Percentiles rank a stretch among this genome's conserved stretches.
phyloP scores from a whole-genome alignment of 2,113 vertebrate species.

The Rhadina sibilatrix region DNA sequence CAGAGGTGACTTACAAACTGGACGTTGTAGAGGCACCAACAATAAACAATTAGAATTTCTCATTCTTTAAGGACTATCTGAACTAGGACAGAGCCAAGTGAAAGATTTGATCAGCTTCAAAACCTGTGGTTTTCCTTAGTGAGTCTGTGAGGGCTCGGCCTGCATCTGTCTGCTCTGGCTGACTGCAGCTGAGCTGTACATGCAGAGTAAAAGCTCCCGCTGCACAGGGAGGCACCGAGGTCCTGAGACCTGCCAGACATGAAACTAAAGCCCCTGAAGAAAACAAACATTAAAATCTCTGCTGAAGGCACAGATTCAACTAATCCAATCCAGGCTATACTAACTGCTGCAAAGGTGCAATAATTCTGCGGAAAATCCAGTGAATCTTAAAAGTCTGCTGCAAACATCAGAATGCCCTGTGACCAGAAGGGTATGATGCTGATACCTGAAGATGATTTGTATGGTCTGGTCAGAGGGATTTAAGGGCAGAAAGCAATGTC shows the following conservation, averaged over 20 bases:
- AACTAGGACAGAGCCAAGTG: background rate
- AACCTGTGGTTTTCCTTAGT: accelerated
- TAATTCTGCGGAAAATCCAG: background rate
- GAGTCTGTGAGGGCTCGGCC: background rate
- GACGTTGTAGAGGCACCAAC: accelerated
- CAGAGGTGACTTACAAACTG: background rate
- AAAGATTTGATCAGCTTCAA: background rate
- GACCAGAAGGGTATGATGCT: background rate
- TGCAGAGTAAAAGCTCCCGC: background rate
- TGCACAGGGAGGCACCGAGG: background rate
- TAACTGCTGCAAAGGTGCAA: background rate
- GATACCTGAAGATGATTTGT: background rate
- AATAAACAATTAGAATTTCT: background rate
- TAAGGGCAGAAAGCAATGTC: background rate
- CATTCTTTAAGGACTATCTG: background rate
- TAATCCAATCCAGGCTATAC: background rate
- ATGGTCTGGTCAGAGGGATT: background rate
- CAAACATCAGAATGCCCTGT: background rate
- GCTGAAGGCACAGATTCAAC: background rate
- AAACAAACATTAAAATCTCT: background rate
- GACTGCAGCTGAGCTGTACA: accelerated
- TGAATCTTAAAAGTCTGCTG: background rate
- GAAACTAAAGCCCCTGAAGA: background rate
- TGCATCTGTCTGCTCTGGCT: accelerated
- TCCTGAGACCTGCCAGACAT: background rate